A percentile compares a stretch with the other conserved stretches of the same genome.
Conservation (phyloP, 2,797 vertebrate genomes). For the Eulemur mongoz region DNA sequence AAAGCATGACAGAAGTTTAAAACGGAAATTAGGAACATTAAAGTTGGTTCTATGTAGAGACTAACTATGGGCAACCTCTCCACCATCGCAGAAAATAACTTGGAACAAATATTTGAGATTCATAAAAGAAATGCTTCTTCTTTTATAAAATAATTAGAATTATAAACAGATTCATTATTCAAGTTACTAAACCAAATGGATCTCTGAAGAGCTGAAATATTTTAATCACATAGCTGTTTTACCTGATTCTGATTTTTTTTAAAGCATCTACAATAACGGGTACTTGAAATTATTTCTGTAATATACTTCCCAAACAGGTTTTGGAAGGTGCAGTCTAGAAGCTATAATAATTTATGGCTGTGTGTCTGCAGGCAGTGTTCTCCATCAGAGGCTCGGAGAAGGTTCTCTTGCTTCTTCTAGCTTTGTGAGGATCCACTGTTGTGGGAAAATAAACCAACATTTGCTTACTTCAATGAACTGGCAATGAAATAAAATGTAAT, state of each 20-base stretch:
- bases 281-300: conserved; percentile 28
- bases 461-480: conserved; percentile 44
- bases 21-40: conserved; percentile 7
- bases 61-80: not conserved
- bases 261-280: not conserved
- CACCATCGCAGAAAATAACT: conserved; percentile 3
- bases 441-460: conserved; percentile 66
- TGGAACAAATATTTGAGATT: conserved; percentile 63
- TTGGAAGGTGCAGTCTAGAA: conserved; percentile 30
- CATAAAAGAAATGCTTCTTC: conserved; percentile 42
- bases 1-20: not conserved
- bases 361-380: not conserved
- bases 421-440: conserved; percentile 96
- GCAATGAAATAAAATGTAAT: conserved; percentile 41
- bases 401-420: conserved; percentile 94
- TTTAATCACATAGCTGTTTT: conserved; percentile 63
- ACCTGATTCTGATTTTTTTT: not conserved
- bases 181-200: conserved; percentile 65
- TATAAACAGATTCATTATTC: conserved; percentile 51
- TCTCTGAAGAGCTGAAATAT: conserved; percentile 52
- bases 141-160: conserved; percentile 65
- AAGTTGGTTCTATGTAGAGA: not conserved
- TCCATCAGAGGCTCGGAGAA: conserved; percentile 86
- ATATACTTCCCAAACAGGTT: not conserved
- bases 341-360: not conserved